Conservation (phyloP, 2,113 vertebrate genomes). For the Australoheros scitulus region DNA sequence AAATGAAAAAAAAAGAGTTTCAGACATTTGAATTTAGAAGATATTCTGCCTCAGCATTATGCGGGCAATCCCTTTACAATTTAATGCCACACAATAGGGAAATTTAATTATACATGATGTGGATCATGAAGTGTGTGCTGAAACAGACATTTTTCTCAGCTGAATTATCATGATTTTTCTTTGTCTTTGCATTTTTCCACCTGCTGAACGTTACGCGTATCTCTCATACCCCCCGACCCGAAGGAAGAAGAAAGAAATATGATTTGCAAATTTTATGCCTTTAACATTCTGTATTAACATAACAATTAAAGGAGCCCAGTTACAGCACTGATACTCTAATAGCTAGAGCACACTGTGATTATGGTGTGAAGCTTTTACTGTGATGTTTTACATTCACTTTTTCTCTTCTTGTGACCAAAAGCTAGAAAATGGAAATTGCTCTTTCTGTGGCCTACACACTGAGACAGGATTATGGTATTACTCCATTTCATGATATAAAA, state of each 20-base stretch:
- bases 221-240: not conserved
- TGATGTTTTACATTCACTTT: not conserved
- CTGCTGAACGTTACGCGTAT: not conserved
- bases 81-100: conserved; percentile 55
- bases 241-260: conserved; percentile 12
- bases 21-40: conserved; percentile 51
- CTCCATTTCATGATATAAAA: not conserved
- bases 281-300: not conserved
- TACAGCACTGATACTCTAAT: not conserved
- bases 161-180: conserved; percentile 60
- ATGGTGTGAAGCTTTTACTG: not conserved
- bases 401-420: not conserved
- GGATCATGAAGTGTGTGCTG: conserved; percentile 59
- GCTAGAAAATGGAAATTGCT: not conserved
- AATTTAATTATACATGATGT: conserved; percentile 68
- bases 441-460: not conserved
- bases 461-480: not conserved
- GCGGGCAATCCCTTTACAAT: conserved; percentile 42
- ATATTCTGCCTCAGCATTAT: conserved; percentile 50
- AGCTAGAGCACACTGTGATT: not conserved
- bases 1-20: conserved; percentile 39
- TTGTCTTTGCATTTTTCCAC: conserved; percentile 37
- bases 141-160: conserved; percentile 59
- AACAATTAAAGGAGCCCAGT: not conserved
- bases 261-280: conserved; percentile 16